Conservation (phyloP, 2,113 vertebrate genomes). For the Uria lomvia region DNA sequence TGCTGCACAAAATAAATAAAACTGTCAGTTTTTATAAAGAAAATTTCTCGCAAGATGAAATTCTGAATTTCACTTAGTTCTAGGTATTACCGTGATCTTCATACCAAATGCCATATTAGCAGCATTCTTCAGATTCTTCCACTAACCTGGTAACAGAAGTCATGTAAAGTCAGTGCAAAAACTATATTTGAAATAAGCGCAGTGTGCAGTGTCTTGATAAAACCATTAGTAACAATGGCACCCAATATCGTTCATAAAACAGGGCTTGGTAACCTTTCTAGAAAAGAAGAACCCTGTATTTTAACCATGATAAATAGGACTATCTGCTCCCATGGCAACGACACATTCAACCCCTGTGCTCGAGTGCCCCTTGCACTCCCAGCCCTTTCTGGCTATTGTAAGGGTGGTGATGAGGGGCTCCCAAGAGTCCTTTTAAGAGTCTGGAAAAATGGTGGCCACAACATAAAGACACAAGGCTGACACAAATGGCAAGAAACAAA, state of each 20-base stretch:
- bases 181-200: not conserved
- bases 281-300: not conserved
- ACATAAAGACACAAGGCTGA: not conserved
- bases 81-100: not conserved
- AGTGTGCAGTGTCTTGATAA: not conserved
- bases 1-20: not conserved
- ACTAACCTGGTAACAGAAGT: not conserved
- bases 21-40: not conserved
- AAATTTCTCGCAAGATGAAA: not conserved
- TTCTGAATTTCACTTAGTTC: not conserved
- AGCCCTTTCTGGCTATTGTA: not conserved
- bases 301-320: not conserved
- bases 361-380: not conserved
- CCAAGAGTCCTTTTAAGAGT: not conserved
- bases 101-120: not conserved
- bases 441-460: not conserved
- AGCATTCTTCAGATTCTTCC: not conserved
- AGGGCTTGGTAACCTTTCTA: not conserved
- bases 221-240: not conserved
- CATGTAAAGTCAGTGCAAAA: not conserved
- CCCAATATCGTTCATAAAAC: not conserved
- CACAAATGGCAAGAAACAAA: not conserved
- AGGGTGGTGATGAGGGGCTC: not conserved
- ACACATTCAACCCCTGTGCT: not conserved
- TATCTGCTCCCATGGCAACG: slow-evolving; percentile 1